Conservation (phyloP, 2,888 invertebrate genomes). For the Trisateles emortualis region DNA sequence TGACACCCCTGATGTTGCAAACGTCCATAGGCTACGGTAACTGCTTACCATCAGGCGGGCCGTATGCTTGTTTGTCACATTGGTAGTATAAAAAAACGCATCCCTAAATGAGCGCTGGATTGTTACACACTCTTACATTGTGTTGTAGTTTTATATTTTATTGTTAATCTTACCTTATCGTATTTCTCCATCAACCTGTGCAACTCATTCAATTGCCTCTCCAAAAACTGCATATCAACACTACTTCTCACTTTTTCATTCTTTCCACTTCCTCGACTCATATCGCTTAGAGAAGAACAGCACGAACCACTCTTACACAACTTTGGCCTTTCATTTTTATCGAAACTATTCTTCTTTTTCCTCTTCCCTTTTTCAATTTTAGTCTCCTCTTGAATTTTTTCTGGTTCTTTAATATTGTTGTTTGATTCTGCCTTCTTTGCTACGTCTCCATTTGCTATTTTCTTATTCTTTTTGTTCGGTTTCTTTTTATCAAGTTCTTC, state of each 20-base stretch:
- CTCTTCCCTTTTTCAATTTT: conserved; percentile 35
- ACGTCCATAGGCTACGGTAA: too few relatives aligned
- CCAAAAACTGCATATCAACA: conserved; percentile 77
- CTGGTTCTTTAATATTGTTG: conserved; percentile 26
- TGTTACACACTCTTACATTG: too few relatives aligned
- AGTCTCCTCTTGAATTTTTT: conserved; percentile 13
- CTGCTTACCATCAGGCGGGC: too few relatives aligned
- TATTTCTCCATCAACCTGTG: conserved; percentile 74
- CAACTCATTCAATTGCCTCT: conserved; percentile 85
- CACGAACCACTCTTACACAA: conserved; percentile 69
- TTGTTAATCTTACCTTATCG: conserved; percentile 54
- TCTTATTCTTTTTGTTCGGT: neutral
- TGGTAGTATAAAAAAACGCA: too few relatives aligned
- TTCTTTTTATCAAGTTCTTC: conserved; percentile 46
- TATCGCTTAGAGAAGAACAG: conserved; percentile 73
- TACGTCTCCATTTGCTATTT: neutral
- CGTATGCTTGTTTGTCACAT: too few relatives aligned
- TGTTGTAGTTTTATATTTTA: neutral
- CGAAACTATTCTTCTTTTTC: conserved; percentile 48
- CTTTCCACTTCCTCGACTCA: conserved; percentile 61
- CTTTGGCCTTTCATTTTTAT: conserved; percentile 49
- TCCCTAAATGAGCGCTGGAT: too few relatives aligned
- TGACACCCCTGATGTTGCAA: too few relatives aligned
- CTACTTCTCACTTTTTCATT: conserved; percentile 35
- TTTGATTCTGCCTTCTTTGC: conserved; percentile 17